phyloP scores from a whole-genome alignment of 2,888 invertebrate species.

The Macaria notata region DNA sequence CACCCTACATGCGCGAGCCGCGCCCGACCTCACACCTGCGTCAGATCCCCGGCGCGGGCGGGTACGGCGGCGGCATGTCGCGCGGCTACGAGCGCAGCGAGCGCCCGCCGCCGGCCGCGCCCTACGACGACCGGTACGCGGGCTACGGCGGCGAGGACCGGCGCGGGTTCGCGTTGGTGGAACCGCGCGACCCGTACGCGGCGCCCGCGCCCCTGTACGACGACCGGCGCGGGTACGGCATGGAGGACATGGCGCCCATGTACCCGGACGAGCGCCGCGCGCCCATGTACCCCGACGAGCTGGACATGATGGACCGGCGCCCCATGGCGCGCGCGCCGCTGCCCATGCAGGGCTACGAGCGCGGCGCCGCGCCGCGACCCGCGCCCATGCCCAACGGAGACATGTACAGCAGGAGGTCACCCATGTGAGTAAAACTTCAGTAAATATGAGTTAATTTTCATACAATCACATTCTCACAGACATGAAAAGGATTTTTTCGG shows the following conservation, averaged over 20 bases:
- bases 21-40: conserved; percentile 58
- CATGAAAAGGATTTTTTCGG: too few relatives aligned
- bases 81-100: conserved; percentile 63
- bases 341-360: conserved; percentile 56
- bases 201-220: conserved; percentile 53
- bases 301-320: too few relatives aligned
- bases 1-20: conserved; percentile 61
- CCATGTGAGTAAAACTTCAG: conserved; percentile 54
- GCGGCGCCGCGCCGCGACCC: conserved; percentile 56
- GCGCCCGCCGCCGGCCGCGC: conserved; percentile 33
- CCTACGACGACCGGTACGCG: conserved; percentile 70
- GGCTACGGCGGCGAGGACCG: conserved; percentile 73
- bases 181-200: conserved; percentile 64
- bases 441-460: neutral
- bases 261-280: conserved; percentile 59
- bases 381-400: conserved; percentile 68
- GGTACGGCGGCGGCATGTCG: conserved; percentile 50
- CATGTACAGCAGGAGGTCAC: conserved; percentile 77
- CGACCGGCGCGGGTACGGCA: conserved; percentile 25
- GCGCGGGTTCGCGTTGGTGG: conserved; percentile 71
- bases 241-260: conserved; percentile 50
- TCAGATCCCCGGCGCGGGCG: conserved; percentile 56
- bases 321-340: too few relatives aligned
- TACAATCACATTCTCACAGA: too few relatives aligned
- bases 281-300: too few relatives aligned